Evolutionary conservation across 2,888 invertebrate genomes (phyloP), one percentile per base, ranked within the genome.

Genomic region (Parelbella ahira): DNA sequence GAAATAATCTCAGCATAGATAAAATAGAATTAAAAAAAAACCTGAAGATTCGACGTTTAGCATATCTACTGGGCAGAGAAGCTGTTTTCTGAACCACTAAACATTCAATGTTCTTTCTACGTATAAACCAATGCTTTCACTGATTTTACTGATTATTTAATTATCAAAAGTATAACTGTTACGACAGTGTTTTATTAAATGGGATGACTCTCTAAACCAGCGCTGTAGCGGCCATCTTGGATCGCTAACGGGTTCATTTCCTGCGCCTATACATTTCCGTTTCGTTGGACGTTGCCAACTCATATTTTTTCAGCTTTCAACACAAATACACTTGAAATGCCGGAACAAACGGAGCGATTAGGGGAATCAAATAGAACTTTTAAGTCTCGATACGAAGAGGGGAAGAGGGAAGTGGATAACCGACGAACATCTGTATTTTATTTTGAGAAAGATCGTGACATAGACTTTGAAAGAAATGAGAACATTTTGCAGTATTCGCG

Each of bases 171-270:
- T n/a, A n/a, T n/a, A n/a, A n/a, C n/a, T n/a, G n/a, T n/a, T n/a
- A n/a, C n/a, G n/a, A n/a, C n/a, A n/a, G n/a, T n/a, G n/a, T n/a
- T n/a, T n/a, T n/a, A n/a, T n/a, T n/a, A 23, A 34, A 23, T 34
- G 23, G 33, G 7, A 23, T 24, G 8, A 13, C 13, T 13, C 33
- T 13, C 33, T 15, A 34, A 34, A 13, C 33, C 23, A 15, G 24
- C 9, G 24, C 24, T 18, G 23, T 20, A 15, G 34, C 34, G 24
- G 34, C 34, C 34, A 36, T 36, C 36, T 36, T 36, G 36, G 36
- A 78, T 75, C 74, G 78, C 78, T 82, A 82, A 81, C 84, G 77
- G 80, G 80, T 84, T 86, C 84, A 86, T 86, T 86, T 86, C 86
- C 84, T 81, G 79, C 67, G 82, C 84, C 86, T 83, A 83, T 83